Base-by-base conservation (phyloP, 2,888 invertebrate genomes). In the Diplolepis rosae region DNA sequence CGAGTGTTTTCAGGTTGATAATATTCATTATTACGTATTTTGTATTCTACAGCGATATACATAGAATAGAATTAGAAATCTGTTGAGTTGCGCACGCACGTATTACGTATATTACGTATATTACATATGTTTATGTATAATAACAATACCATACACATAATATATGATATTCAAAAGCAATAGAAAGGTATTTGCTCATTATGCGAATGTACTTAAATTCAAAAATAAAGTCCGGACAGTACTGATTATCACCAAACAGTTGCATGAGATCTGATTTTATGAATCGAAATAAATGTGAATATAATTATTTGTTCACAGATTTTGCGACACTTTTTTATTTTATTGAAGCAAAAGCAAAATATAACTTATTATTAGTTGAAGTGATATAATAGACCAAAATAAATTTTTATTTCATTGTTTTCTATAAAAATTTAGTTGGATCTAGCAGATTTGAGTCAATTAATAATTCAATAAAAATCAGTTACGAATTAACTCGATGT, bases 131-230 rank as follows among this genome's bases (percentile, higher is more conserved):
- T 35, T n/a, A 35, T n/a, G n/a, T 35, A 56, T 56, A 39, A 61
- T 61, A 61, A 61, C 61, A 61, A 61, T 61, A 22, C 61, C 35
- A 39, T 61, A 61, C 35, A 56, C 32, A 45, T 66, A 45, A 71
- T 72, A 72, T 51, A 69, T 69, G 61, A n/a, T n/a, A 45, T 32
- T 11, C 48, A 35, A 9, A 61, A 71, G 67, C 50, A 30, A 51
- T 22, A 61, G 45, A 22, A 65, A 52, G 52, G 61, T 51, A 27
- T 72, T 72, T 51, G 76, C 78, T 79, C 76, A 75, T 80, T 71
- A 65, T 54, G 65, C 65, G 22, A 11, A n/a, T 18, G 45, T 66
- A 45, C 54, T 27, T 45, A 69, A 73, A 70, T 48, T 66, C 22
- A 24, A 9, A 18, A 22, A 27, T 18, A 48, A 39, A 66, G 56